Evolutionary conservation across 2,113 vertebrate genomes (phyloP), one percentile per base, ranked within the genome.

Genomic region (Montifringilla adamsi): DNA sequence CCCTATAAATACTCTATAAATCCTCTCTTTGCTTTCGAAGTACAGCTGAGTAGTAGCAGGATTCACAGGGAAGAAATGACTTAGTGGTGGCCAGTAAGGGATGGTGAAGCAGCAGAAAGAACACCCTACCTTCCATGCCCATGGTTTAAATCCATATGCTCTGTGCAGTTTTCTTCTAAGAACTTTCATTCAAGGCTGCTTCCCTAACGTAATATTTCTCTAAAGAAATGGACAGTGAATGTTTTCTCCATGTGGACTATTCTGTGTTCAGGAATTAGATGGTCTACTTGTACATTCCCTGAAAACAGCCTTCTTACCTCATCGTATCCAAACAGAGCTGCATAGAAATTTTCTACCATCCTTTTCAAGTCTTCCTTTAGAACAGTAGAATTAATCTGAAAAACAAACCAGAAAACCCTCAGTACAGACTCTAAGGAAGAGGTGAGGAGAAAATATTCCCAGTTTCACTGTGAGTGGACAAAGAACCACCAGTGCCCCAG

Each of bases 311-410:
- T 77, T 81, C 97, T 97, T 97, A 99, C 99, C 99, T 99, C 99
- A 91, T 99, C 99, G 7, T 99, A 99, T 96, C 99, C 99, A 97
- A 99, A 99, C 41, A 99, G 98, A 41, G 99, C 98, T 11, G 98
- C 99, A 73, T 99, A 99, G 96, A 99, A 99, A 69, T 97, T 99
- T 98, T 99, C 98, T 7, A 98, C 99, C 99, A 99, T 99, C 18
- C 75, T 92, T 91, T 97, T 98, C 97, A 99, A 87, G 9, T 98
- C 98, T 96, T 99, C 98, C 97, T 99, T 99, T 89, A 99, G 97
- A 31, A 98, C 95, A 93, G 96, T 63, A 69, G 99, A 98, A 90
- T 99, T 98, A 44, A 99, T 98, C 99, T 99, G 95, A 81, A 78
- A 97, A 92, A 96, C 17, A 96, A 96, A 84, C 44, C 47, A 95